phyloP scores from a whole-genome alignment of 2,797 vertebrate species.

The Petrocephalus sullivani region DNA sequence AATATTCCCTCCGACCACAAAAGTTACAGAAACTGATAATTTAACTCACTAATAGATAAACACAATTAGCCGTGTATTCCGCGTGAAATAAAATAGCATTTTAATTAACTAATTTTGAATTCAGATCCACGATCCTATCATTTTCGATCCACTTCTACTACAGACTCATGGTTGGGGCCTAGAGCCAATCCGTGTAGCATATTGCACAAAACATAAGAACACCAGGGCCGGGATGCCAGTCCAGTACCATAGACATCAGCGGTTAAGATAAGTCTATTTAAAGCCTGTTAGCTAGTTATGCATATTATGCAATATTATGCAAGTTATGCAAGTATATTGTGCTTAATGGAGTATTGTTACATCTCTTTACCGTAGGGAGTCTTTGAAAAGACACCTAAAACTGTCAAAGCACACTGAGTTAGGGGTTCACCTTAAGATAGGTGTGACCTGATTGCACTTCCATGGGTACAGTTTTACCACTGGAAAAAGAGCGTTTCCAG shows the following conservation, averaged over 20 bases:
- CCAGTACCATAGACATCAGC: background rate
- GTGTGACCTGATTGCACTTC: background rate
- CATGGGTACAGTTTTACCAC: background rate
- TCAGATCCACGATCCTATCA: background rate
- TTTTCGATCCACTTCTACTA: background rate
- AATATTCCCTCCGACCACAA: background rate
- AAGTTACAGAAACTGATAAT: background rate
- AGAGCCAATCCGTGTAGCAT: background rate
- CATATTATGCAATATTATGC: background rate
- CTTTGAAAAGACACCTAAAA: background rate
- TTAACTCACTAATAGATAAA: background rate
- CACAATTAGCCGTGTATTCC: background rate
- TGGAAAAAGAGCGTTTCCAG: background rate
- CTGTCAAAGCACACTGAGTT: background rate
- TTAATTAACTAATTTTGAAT: background rate
- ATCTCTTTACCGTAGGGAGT: background rate
- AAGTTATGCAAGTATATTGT: background rate
- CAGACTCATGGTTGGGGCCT: background rate
- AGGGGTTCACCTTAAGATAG: background rate
- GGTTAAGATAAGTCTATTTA: conserved; percentile 1
- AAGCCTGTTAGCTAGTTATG: background rate
- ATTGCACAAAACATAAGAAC: background rate
- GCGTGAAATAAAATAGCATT: background rate
- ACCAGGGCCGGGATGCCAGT: background rate
- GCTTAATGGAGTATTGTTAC: background rate